Conservation (phyloP, 2,888 invertebrate species). For the Alitta virens region DNA sequence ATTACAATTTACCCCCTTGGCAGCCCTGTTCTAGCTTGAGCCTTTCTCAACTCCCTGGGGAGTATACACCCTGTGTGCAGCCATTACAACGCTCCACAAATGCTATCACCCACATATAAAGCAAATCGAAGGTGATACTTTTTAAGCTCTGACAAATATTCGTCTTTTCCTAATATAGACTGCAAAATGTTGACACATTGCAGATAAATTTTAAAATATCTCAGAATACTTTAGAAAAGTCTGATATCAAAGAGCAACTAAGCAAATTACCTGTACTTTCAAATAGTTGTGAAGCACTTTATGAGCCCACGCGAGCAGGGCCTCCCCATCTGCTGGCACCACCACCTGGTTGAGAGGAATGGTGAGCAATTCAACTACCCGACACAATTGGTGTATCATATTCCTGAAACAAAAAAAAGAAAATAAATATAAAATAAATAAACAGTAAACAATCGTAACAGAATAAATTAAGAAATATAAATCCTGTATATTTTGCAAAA, state of each 20-base stretch:
- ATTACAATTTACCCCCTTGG: too few species aligned
- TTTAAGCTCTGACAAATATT: too few species aligned
- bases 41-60: too few species aligned
- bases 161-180: not conserved
- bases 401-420: conserved; percentile 2
- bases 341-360: not conserved
- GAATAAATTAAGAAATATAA: too few species aligned
- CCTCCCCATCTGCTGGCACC: conserved; percentile 10
- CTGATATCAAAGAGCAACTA: not conserved
- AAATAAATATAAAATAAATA: not conserved
- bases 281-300: conserved; percentile 6
- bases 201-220: not conserved
- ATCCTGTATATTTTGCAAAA: too few species aligned
- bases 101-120: too few species aligned
- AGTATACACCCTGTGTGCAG: too few species aligned
- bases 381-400: conserved; percentile 10
- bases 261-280: not conserved
- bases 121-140: too few species aligned
- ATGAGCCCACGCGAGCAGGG: conserved; percentile 5
- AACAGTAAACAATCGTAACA: too few species aligned
- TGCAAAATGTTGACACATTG: not conserved
- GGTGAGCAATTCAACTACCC: not conserved
- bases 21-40: too few species aligned
- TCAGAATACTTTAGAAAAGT: too few species aligned
- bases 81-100: too few species aligned